Conservation (phyloP, 2,113 vertebrate genomes). For the Mobula hypostoma region DNA sequence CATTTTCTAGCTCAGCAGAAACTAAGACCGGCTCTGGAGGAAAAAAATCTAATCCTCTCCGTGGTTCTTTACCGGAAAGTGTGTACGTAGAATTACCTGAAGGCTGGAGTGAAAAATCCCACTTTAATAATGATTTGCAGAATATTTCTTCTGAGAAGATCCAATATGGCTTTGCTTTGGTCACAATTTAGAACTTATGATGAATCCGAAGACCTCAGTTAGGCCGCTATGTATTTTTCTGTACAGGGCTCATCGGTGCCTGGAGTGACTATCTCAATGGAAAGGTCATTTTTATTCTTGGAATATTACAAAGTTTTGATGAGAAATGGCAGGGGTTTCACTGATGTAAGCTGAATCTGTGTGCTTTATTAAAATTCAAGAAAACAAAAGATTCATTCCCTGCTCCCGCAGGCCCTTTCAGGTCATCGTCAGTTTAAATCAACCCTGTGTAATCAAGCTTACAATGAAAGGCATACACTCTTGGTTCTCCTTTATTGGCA, state of each 20-base stretch:
- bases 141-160: not conserved
- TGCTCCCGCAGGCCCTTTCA: not conserved
- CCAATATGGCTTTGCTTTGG: not conserved
- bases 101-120: not conserved
- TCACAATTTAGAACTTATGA: not conserved
- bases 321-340: not conserved
- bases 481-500: not conserved
- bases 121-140: not conserved
- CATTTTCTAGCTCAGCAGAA: not conserved
- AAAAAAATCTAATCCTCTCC: not conserved
- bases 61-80: not conserved
- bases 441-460: not conserved
- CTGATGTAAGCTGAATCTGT: not conserved
- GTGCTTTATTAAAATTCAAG: not conserved
- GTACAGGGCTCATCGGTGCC: not conserved
- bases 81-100: not conserved
- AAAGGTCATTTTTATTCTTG: constrained; percentile 31
- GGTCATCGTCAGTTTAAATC: not conserved
- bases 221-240: not conserved
- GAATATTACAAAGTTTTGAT: not conserved
- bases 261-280: not conserved
- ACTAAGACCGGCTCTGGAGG: not conserved
- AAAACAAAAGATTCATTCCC: not conserved
- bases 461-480: not conserved
- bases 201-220: not conserved